Base-by-base conservation (phyloP, 2,888 invertebrate genomes). In the Trypoxylon attenuatum region DNA sequence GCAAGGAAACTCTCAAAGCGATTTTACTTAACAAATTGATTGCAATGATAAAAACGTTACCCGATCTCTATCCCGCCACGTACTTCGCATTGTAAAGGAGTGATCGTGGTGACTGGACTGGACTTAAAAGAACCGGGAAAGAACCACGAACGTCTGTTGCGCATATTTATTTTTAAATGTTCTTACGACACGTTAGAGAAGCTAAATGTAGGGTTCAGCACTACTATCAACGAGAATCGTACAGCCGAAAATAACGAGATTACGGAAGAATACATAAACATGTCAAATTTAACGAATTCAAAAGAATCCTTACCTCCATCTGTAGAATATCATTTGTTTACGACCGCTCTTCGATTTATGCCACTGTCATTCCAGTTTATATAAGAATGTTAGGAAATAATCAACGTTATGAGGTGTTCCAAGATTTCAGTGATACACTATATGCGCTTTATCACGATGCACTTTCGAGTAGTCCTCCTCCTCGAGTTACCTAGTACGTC, bases 11-110 rank as follows among this genome's bases (percentile, higher is more conserved):
- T 8, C 10, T 5, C 27, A 15, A 10, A 2, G 16, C 27, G 39
- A 29, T 25, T 45, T 46, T 19, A 49, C 18, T 38, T 56, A 23
- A 22, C 15, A 47, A 41, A 39, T 43, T 22, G n/a, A 59, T 27
- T 19, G 10, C 10, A 45, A 29, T n/a, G 29, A 56, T 42, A 13
- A 29, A 16, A 25, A 43, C 41, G 75, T 71, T 52, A 82, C 79
- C 73, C 78, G 69, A 64, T 80, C 81, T 57, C 76, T 75, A 65
- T 82, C 80, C 39, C 79, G 73, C 81, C 80, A 82, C 47, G 79
- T 79, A 66, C 69, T 77, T 57, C 73, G 65, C 82, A 83, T 83
- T 38, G 18, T 68, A 39, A 22, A 52, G 5, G 25, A 25, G 8
- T 25, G 25, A 25, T 8, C 33, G 33, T n/a, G 23, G 15, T 15